Evolutionary conservation across 2,888 invertebrate species (phyloP).

Genomic region (Phengaris arion): DNA sequence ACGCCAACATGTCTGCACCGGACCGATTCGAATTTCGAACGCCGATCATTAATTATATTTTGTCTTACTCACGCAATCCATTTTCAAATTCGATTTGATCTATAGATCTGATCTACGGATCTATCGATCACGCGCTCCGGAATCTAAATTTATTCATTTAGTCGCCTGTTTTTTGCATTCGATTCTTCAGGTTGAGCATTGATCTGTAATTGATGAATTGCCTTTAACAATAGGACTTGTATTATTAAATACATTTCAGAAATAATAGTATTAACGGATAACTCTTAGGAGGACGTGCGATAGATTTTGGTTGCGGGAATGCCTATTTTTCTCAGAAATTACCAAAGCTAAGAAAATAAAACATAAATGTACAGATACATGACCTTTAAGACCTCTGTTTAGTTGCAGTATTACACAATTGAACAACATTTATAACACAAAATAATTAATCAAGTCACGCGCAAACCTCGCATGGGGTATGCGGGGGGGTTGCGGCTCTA

Average conservation of each 20-base stretch:
- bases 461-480: too few species aligned
- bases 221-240: slow-evolving; percentile 27
- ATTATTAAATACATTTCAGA: slow-evolving; percentile 5
- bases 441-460: too few species aligned
- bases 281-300: neutral
- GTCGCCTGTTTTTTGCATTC: slow-evolving; percentile 72
- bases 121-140: slow-evolving; percentile 76
- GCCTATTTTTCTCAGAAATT: too few species aligned
- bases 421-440: too few species aligned
- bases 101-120: slow-evolving; percentile 76
- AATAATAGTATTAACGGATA: neutral
- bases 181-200: slow-evolving; percentile 43
- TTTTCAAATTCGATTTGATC: slow-evolving; percentile 76
- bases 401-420: too few species aligned
- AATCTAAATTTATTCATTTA: slow-evolving; percentile 78
- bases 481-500: too few species aligned
- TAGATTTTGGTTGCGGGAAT: too few species aligned
- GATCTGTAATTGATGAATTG: slow-evolving; percentile 35
- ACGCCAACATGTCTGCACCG: slow-evolving; percentile 78
- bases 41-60: slow-evolving; percentile 78
- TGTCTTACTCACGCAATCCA: slow-evolving; percentile 80
- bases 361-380: too few species aligned
- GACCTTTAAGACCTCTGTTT: too few species aligned
- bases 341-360: too few species aligned
- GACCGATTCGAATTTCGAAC: slow-evolving; percentile 75